phyloP scores from a whole-genome alignment of 2,797 vertebrate genomes.

The Nyctibius grandis region DNA sequence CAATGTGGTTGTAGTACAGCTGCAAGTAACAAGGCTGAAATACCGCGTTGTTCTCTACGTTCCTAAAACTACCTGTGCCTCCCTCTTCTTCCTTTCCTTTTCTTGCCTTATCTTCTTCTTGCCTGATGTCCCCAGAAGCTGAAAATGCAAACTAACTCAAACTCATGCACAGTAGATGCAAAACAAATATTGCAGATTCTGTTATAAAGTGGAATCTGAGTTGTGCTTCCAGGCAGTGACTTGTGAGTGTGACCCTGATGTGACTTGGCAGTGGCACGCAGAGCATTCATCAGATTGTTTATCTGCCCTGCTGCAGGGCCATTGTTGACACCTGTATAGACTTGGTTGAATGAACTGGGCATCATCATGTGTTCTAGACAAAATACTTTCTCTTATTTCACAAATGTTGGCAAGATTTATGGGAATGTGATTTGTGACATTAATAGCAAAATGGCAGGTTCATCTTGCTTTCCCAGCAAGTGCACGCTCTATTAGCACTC shows the following conservation, averaged over 20 bases:
- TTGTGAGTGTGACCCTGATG: background rate
- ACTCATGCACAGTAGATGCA: fast-evolving
- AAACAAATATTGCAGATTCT: background rate
- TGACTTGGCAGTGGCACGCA: background rate
- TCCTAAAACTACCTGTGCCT: background rate
- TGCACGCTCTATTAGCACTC: background rate
- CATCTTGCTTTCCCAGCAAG: background rate
- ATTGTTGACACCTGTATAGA: fast-evolving
- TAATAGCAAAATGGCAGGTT: background rate
- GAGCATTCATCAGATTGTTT: background rate
- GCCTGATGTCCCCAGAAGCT: background rate
- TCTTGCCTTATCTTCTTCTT: background rate
- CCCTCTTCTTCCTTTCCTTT: background rate
- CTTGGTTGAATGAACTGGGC: background rate
- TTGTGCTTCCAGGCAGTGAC: background rate
- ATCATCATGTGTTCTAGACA: background rate
- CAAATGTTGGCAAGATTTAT: background rate
- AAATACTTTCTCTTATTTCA: background rate
- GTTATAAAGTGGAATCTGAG: background rate
- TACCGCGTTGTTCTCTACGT: fast-evolving
- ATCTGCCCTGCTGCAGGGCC: background rate
- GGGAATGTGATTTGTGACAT: background rate
- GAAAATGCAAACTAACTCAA: background rate
- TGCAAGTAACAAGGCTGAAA: background rate
- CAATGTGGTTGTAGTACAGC: background rate